These are phyloP conservation scores for Entomobrya multifasciata DNA, from an alignment of 2,888 invertebrate genomes.

Conservation along the genomic window DNA sequence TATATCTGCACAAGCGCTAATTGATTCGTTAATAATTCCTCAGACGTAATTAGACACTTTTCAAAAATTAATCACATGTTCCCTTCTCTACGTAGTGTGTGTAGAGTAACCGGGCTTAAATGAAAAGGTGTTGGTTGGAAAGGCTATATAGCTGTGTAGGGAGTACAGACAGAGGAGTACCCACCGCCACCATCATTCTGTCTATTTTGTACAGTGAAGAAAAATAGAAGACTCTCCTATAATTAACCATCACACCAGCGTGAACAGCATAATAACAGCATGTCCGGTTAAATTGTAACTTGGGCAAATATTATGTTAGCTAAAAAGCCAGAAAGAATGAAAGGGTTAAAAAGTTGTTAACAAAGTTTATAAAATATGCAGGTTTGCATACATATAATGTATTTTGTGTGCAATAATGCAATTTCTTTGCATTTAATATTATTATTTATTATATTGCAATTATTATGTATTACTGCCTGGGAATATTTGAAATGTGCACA, in stretches of 20 bases:
- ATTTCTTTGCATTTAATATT: not conserved
- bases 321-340: not conserved
- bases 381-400: not conserved
- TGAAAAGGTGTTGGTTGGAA: slow-evolving; percentile 13
- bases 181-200: too few species aligned
- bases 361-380: not conserved
- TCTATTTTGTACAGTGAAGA: too few species aligned
- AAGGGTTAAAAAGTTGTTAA: not conserved
- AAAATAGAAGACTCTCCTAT: not conserved
- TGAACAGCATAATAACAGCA: slow-evolving; percentile 41
- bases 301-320: slow-evolving; percentile 38
- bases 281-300: slow-evolving; percentile 42
- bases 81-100: too few species aligned
- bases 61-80: slow-evolving; percentile 57
- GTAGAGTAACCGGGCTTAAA: not conserved
- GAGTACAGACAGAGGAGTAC: too few species aligned
- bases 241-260: slow-evolving; percentile 32
- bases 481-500: not conserved
- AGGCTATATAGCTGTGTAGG: too few species aligned
- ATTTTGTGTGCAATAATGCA: slow-evolving; percentile 22
- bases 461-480: slow-evolving; percentile 10
- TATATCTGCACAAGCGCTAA: slow-evolving; percentile 39
- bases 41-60: slow-evolving; percentile 58
- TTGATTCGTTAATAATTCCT: slow-evolving; percentile 66
- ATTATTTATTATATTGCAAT: not conserved